Evolutionary conservation across 2,888 invertebrate species (phyloP), one percentile per base, ranked within the genome.

Genomic region (Tiliacea aurago): DNA sequence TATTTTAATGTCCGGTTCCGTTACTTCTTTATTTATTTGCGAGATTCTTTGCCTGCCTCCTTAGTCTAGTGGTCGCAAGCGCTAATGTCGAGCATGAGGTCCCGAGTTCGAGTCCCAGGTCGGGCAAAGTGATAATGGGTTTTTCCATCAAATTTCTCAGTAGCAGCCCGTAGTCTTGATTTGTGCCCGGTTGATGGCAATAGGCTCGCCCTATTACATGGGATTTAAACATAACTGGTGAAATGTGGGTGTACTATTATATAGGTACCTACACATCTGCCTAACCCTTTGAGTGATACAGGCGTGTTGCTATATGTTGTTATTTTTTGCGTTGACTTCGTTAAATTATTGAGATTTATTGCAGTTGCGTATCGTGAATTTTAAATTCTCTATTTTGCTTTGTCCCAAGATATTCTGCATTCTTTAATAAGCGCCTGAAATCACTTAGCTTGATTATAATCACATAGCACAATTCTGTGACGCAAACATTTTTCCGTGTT

Each of bases 401-500:
- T 53, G 43, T 70, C 0, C 6, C 15, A 1, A 45, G 13, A 53
- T n/a, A 49, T 58, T 70, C 28, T 33, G 6, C 1, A 69, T 18
- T 41, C 23, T 47, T 33, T n/a, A 37, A 2, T 11, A 45, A 56
- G 23, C 55, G 61, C 45, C 18, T 65, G 77, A 33, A 47, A 63
- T 28, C 70, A 59, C 51, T 23, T 4, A 51, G 43, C 69, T 20
- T 66, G 65, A 80, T 45, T 53, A 59, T 63, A 65, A 56, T 65
- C 70, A 62, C 47, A 68, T 49, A 69, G 43, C 59, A 76, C 67
- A 84, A 70, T 70, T 58, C 45, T n/a, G 4, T 80, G 73, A 84
- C 47, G 80, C 73, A 74, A 85, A 51, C 45, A 41, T 66, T 79
- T 66, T 79, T 81, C 86, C 76, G 70, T 58, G 65, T 73, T 56